Percentiles rank a stretch among this genome's conserved stretches.
These are phyloP conservation scores for Sisyra nigra DNA, from an alignment of 2,888 invertebrate species.

Conservation along the genomic window DNA sequence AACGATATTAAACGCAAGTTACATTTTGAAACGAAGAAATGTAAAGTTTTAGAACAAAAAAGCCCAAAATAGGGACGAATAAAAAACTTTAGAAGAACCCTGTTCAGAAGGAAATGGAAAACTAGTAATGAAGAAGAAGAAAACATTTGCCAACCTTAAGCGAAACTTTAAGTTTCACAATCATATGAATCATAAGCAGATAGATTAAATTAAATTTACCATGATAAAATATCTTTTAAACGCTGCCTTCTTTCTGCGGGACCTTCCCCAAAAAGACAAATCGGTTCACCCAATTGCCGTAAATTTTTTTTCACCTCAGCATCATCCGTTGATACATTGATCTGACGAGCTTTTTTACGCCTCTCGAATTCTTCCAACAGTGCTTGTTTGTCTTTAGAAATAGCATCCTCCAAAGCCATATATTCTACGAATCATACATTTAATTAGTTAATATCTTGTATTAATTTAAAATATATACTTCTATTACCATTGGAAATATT, in stretches of 20 bases:
- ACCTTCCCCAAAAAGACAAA: conserved; percentile 96
- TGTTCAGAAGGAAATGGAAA: too few relatives aligned
- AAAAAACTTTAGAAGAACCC: too few relatives aligned
- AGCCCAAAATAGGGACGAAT: too few relatives aligned
- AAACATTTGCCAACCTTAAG: too few relatives aligned
- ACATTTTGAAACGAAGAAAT: too few relatives aligned
- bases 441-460: background rate
- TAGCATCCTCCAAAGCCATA: conserved; percentile 75
- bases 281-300: conserved; percentile 85
- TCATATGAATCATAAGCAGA: background rate
- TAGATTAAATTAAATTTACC: conserved; percentile 27
- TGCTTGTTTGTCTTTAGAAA: conserved; percentile 78
- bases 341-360: conserved; percentile 79
- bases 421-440: conserved; percentile 38
- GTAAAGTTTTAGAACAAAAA: too few relatives aligned
- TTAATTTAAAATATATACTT: background rate
- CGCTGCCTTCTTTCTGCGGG: conserved; percentile 91
- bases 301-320: conserved; percentile 86
- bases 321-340: conserved; percentile 97
- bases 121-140: too few relatives aligned
- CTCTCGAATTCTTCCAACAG: conserved; percentile 92
- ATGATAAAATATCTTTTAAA: conserved; percentile 74
- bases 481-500: conserved; percentile 46
- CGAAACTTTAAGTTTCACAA: too few relatives aligned
- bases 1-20: too few relatives aligned